phyloP scores from a whole-genome alignment of 1,140 invertebrate genomes.

The Chelonus insularis region DNA sequence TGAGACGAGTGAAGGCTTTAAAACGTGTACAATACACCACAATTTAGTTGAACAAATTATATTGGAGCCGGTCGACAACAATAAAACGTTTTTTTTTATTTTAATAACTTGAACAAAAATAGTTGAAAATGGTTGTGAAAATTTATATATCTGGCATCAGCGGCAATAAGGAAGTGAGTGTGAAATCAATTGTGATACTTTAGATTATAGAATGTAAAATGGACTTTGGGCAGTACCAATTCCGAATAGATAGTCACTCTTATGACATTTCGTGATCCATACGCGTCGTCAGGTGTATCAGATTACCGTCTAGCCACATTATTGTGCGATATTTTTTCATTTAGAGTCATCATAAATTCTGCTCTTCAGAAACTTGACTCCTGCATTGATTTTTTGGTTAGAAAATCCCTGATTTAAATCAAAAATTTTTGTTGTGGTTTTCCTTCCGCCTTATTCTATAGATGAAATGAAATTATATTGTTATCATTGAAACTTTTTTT shows the following conservation, averaged over 20 bases:
- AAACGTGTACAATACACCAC: too few species aligned
- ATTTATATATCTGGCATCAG: slow-evolving; percentile 88
- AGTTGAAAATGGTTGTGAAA: slow-evolving; percentile 78
- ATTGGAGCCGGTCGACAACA: slow-evolving; percentile 6
- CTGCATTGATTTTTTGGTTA: too few species aligned
- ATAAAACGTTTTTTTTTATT: neutral
- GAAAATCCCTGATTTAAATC: too few species aligned
- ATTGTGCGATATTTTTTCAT: slow-evolving; percentile 1
- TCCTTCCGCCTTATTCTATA: too few species aligned
- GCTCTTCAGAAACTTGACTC: too few species aligned
- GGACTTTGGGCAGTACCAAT: slow-evolving; percentile 28
- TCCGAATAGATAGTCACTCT: slow-evolving; percentile 4
- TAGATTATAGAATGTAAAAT: slow-evolving; percentile 4
- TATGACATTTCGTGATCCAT: slow-evolving; percentile 30
- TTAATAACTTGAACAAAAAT: too few species aligned
- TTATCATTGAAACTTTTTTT: too few species aligned
- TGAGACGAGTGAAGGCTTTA: neutral
- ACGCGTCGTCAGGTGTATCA: slow-evolving; percentile 30
- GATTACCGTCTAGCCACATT: slow-evolving; percentile 29
- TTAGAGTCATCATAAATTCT: too few species aligned
- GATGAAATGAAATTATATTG: too few species aligned
- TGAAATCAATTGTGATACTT: slow-evolving; percentile 22
- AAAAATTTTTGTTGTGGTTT: too few species aligned
- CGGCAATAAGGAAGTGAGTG: slow-evolving; percentile 85
- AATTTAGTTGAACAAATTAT: neutral